Evolutionary conservation across 2,113 vertebrate species (phyloP).

Genomic region (Orycteropus afer): DNA sequence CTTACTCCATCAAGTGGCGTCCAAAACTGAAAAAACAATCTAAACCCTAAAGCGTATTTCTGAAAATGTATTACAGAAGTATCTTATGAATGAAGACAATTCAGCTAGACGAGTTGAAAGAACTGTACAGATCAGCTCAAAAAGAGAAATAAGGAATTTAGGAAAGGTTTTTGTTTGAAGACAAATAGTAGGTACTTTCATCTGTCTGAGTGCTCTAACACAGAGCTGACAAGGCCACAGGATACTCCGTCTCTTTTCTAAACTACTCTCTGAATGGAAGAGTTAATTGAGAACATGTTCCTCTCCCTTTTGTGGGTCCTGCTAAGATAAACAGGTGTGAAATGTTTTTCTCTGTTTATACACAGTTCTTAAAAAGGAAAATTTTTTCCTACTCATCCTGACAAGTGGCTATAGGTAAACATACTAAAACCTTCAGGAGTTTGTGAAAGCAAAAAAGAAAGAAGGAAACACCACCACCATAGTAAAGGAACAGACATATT

Average conservation of each 20-base stretch:
- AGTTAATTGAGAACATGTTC: conserved; percentile 50
- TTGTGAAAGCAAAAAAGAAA: conserved; percentile 57
- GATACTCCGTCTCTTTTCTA: not conserved
- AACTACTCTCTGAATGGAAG: conserved; percentile 47
- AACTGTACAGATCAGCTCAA: not conserved
- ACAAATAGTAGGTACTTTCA: not conserved
- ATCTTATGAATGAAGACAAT: not conserved
- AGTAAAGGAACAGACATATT: conserved; percentile 48
- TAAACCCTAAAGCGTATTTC: conserved; percentile 3
- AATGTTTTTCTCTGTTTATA: conserved; percentile 80
- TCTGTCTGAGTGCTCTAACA: not conserved
- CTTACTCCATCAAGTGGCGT: not conserved
- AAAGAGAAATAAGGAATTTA: not conserved
- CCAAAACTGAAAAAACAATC: conserved; percentile 11
- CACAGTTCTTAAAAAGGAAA: conserved; percentile 82
- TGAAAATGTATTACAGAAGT: not conserved
- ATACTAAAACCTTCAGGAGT: conserved; percentile 60
- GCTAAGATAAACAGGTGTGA: conserved; percentile 83
- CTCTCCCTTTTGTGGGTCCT: conserved; percentile 50
- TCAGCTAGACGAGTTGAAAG: not conserved
- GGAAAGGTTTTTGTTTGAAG: not conserved
- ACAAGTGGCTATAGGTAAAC: conserved; percentile 74
- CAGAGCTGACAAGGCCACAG: not conserved
- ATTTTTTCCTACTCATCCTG: conserved; percentile 75
- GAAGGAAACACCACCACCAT: not conserved